Percentiles rank a stretch among this genome's conserved stretches.
Conservation (phyloP, 2,888 invertebrate genomes). For the Dione juno region DNA sequence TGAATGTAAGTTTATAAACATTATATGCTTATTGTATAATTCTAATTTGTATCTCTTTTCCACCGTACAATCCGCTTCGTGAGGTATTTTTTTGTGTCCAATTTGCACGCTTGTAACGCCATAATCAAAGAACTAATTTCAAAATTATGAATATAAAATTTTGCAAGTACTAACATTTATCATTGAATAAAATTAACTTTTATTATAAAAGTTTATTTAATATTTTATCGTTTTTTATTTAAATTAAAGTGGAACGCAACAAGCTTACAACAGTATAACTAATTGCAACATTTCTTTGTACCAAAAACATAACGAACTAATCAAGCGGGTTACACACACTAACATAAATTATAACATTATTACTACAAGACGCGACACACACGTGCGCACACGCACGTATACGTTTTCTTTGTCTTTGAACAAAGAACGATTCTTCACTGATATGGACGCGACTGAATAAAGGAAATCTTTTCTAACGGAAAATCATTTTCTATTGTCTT, state of each 20-base stretch:
- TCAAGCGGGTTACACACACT: constrained; percentile 37
- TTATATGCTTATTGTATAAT: no score
- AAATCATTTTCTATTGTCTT: constrained; percentile 26
- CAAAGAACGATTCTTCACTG: constrained; percentile 52
- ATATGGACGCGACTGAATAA: constrained; percentile 40
- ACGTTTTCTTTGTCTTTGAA: constrained; percentile 54
- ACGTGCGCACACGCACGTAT: constrained; percentile 49
- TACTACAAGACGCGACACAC: constrained; percentile 43
- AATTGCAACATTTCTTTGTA: constrained; percentile 45
- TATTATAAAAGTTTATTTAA: constrained; percentile 2
- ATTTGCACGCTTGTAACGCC: no score
- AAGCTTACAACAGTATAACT: constrained; percentile 16
- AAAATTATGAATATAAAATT: no score
- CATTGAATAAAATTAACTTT: background rate
- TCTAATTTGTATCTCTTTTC: no score
- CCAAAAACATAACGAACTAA: constrained; percentile 40
- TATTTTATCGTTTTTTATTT: constrained; percentile 16
- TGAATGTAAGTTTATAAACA: no score
- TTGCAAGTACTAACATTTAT: background rate
- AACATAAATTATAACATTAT: constrained; percentile 21
- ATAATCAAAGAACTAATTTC: no score
- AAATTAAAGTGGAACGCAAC: constrained; percentile 15
- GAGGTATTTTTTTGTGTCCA: no score
- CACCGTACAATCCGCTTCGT: no score
- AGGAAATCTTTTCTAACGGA: constrained; percentile 40